These are phyloP conservation scores for Pipra filicauda DNA, from an alignment of 2,113 vertebrate genomes.

Conservation along the genomic window DNA sequence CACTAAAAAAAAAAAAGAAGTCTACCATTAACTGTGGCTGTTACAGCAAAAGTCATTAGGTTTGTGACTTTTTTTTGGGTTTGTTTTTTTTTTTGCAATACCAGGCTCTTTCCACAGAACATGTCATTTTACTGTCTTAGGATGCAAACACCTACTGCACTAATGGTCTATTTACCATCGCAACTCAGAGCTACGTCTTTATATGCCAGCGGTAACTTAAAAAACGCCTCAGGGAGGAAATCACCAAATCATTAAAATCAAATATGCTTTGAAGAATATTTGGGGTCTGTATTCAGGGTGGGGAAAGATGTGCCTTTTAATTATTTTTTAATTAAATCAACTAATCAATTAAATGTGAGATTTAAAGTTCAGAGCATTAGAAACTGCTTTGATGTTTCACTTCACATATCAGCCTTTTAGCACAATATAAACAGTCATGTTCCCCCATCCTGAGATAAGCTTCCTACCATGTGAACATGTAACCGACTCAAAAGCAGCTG, in stretches of 20 bases:
- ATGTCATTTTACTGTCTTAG: neutral
- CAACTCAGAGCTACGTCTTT: neutral
- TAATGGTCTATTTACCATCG: neutral
- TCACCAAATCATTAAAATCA: neutral
- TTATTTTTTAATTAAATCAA: constrained; percentile 47
- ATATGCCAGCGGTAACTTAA: neutral
- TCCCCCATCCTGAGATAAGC: constrained; percentile 34
- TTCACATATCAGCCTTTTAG: constrained; percentile 23
- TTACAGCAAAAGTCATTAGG: neutral
- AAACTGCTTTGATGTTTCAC: constrained; percentile 52
- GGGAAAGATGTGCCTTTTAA: constrained; percentile 13
- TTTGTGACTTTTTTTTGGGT: neutral
- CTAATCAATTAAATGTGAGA: no score
- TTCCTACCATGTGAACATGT: neutral
- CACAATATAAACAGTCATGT: constrained; percentile 21
- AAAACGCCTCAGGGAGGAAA: neutral
- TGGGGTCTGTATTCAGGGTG: neutral
- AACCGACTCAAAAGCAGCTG: constrained; percentile 41
- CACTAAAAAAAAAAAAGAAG: neutral
- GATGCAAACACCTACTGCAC: neutral
- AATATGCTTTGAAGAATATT: constrained; percentile 48
- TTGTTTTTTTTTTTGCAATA: neutral
- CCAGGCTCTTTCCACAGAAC: neutral
- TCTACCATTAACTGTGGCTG: neutral
- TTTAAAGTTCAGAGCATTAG: constrained; percentile 41